A percentile compares a stretch with the other conserved stretches of the same genome.
phyloP scores from a whole-genome alignment of 2,797 vertebrate species.

The Schizothorax lantsangensis region DNA sequence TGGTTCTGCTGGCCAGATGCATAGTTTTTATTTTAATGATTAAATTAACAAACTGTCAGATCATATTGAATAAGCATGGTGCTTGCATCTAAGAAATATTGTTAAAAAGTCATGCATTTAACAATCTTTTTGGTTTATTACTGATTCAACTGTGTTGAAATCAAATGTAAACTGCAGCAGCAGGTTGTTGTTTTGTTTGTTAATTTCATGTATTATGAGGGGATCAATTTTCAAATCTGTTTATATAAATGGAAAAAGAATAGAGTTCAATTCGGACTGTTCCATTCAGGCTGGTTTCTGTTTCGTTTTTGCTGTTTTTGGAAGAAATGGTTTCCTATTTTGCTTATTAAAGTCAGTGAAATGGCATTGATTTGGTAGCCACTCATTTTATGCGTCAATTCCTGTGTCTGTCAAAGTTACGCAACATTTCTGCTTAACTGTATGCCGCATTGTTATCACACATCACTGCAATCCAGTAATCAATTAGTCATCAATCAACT shows the following conservation, averaged over 20 bases:
- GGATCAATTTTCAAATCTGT: constrained; percentile 99
- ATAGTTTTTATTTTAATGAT: constrained; percentile 94
- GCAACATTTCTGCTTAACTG: background rate
- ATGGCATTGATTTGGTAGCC: constrained; percentile 85
- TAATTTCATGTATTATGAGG: constrained; percentile 95
- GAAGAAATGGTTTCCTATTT: constrained; percentile 99
- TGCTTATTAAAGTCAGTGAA: constrained; percentile 99
- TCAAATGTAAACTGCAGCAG: constrained; percentile 93
- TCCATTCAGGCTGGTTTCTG: constrained; percentile 99
- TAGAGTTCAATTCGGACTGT: constrained; percentile 95
- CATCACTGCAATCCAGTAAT: background rate
- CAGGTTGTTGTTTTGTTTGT: constrained; percentile 89
- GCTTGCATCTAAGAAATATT: constrained; percentile 98
- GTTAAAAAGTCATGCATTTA: constrained; percentile 96
- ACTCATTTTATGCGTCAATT: constrained; percentile 62
- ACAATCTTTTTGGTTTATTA: constrained; percentile 90
- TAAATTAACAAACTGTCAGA: constrained; percentile 99
- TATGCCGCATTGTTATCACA: background rate
- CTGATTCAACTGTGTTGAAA: constrained; percentile 99
- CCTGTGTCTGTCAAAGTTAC: constrained; percentile 7
- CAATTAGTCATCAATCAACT: background rate
- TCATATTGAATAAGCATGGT: constrained; percentile 98
- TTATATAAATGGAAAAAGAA: constrained; percentile 96
- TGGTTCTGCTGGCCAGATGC: constrained; percentile 99
- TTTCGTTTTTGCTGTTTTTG: constrained; percentile 90